Conservation (phyloP, 1,140 invertebrate genomes). For the Zaprionus nigranus region DNA sequence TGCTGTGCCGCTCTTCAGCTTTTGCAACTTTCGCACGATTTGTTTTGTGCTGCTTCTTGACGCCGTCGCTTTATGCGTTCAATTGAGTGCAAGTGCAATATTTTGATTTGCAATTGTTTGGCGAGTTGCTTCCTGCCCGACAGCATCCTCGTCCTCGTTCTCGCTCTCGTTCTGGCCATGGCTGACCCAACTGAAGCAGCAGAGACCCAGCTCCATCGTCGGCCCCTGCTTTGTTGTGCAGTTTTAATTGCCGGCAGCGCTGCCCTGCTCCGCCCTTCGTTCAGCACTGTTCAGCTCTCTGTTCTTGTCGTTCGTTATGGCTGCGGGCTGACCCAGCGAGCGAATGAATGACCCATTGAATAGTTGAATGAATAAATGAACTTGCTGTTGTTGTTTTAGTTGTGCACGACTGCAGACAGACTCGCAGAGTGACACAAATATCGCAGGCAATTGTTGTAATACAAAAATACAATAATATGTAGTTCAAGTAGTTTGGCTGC, state of each 20-base stretch:
- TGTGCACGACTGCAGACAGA: background rate
- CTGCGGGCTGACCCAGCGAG: conserved; percentile 16
- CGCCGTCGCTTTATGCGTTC: conserved; percentile 48
- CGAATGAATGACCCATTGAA: background rate
- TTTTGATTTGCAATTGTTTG: conserved; percentile 75
- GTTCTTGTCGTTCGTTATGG: conserved; percentile 30
- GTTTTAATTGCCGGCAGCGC: conserved; percentile 34
- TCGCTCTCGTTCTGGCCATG: no score
- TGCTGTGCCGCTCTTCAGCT: conserved; percentile 17
- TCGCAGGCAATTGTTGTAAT: background rate
- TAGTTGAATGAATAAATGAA: conserved; percentile 14
- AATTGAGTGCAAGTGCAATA: conserved; percentile 75
- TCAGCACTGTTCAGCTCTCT: conserved; percentile 9
- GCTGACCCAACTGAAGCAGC: background rate
- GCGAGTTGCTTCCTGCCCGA: conserved; percentile 33
- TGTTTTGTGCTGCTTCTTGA: conserved; percentile 55
- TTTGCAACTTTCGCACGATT: conserved; percentile 63
- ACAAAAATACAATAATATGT: background rate
- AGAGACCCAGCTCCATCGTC: background rate
- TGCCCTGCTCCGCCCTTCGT: background rate
- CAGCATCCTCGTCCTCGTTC: background rate
- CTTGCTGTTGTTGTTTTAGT: background rate
- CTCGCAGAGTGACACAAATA: background rate
- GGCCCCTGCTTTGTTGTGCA: conserved; percentile 25
- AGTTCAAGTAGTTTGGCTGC: no score